Conservation (phyloP, 2,113 vertebrate species). For the Oreotrochilus melanogaster region DNA sequence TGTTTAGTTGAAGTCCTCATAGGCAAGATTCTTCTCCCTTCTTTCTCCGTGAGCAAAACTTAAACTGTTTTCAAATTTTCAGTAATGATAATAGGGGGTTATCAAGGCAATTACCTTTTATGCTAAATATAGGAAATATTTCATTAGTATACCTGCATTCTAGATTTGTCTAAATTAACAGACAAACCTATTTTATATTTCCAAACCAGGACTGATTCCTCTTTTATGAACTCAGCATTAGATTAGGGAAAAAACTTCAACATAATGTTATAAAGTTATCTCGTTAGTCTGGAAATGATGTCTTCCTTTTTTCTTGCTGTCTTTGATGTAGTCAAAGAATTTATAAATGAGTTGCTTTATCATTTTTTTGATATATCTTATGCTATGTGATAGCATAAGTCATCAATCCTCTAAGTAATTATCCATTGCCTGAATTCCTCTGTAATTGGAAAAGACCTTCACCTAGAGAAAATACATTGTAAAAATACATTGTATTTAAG, state of each 20-base stretch:
- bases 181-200: not conserved
- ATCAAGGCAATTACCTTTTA: not conserved
- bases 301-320: constrained; percentile 4
- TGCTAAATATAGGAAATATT: not conserved
- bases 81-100: not conserved
- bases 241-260: not conserved
- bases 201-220: not conserved
- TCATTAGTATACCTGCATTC: not conserved
- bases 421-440: not conserved
- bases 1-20: not conserved
- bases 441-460: not conserved
- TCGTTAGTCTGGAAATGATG: constrained; percentile 2
- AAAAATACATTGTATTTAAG: not conserved
- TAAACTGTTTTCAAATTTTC: not conserved
- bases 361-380: not conserved
- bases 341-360: not conserved
- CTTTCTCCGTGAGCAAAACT: not conserved
- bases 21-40: not conserved
- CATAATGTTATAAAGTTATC: not conserved
- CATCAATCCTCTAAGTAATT: not conserved
- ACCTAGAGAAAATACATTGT: not conserved
- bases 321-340: constrained; percentile 11
- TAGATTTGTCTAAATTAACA: not conserved
- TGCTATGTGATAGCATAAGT: not conserved
- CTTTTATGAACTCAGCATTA: not conserved